Percentiles rank a stretch among this genome's conserved stretches.
phyloP scores from a whole-genome alignment of 1,140 invertebrate species.

The Drosophila bifasciata region DNA sequence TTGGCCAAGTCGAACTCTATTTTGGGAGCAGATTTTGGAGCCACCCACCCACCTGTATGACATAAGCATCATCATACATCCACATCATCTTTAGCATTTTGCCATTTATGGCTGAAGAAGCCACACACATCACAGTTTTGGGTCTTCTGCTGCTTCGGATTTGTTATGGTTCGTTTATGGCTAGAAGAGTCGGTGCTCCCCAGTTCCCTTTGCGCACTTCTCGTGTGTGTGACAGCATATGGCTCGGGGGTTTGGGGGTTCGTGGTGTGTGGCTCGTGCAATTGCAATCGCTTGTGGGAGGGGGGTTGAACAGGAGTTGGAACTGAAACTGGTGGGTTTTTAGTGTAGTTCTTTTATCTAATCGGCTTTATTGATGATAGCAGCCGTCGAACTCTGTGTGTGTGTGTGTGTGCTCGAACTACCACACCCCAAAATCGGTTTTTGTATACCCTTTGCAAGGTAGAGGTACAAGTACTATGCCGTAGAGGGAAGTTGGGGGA shows the following conservation, averaged over 20 bases:
- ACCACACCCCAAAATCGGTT: slow-evolving; percentile 1
- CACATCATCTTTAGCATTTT: slow-evolving; percentile 27
- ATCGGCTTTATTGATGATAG: slow-evolving; percentile 74
- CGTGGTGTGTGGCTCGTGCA: too few relatives aligned
- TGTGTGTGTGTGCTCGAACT: neutral
- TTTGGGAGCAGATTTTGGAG: slow-evolving; percentile 13
- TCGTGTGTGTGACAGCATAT: too few relatives aligned
- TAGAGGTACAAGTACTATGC: too few relatives aligned
- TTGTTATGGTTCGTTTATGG: slow-evolving; percentile 10
- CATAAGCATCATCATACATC: slow-evolving; percentile 29
- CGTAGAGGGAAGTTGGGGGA: too few relatives aligned
- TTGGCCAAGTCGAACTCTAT: slow-evolving; percentile 53
- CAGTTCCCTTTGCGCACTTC: slow-evolving; percentile 1
- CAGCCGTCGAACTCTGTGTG: slow-evolving; percentile 28
- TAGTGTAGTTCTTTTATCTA: slow-evolving; percentile 53
- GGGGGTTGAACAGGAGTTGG: too few relatives aligned
- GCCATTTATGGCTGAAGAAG: slow-evolving; percentile 30
- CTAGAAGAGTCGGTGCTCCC: slow-evolving; percentile 1
- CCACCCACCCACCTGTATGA: slow-evolving; percentile 38
- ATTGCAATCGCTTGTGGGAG: neutral
- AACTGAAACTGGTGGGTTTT: too few relatives aligned
- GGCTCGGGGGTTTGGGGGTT: too few relatives aligned
- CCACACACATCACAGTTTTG: slow-evolving; percentile 16
- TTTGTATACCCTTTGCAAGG: slow-evolving; percentile 7
- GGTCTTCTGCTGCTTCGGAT: slow-evolving; percentile 8